phyloP scores from a whole-genome alignment of 92 coral and sea anemone genomes.

The Parazoanthus swiftii region DNA sequence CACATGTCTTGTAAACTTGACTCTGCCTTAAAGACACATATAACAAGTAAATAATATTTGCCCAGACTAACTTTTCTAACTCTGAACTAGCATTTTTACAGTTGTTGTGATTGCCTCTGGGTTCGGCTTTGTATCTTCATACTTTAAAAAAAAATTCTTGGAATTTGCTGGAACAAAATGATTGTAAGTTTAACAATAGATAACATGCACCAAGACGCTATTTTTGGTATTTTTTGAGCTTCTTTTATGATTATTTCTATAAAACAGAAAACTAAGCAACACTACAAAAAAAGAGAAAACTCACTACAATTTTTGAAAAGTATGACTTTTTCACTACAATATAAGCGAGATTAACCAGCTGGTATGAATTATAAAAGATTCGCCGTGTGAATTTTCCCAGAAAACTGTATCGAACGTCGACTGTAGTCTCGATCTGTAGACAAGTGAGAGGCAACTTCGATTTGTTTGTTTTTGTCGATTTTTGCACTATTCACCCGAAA shows the following conservation, averaged over 20 bases:
- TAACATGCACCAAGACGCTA: neutral
- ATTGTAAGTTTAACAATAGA: slow-evolving; percentile 9
- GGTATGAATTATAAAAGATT: neutral
- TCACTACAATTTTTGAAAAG: slow-evolving; percentile 5
- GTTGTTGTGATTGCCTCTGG: neutral
- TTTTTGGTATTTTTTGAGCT: slow-evolving; percentile 1
- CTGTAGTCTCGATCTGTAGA: too few relatives aligned
- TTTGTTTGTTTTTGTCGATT: neutral
- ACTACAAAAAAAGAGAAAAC: neutral
- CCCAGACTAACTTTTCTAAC: neutral
- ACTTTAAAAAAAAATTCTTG: slow-evolving; percentile 15
- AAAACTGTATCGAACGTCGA: neutral
- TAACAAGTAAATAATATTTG: too few relatives aligned
- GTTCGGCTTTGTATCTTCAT: neutral
- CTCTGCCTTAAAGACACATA: neutral
- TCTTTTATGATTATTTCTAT: neutral
- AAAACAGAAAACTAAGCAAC: neutral
- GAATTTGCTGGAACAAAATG: slow-evolving; percentile 34
- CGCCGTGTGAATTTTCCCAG: neutral
- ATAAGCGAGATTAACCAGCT: neutral
- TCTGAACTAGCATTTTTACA: neutral
- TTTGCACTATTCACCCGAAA: neutral
- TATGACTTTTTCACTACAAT: neutral
- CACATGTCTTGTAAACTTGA: neutral
- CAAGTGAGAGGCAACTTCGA: neutral